Evolutionary conservation across 2,113 vertebrate genomes (phyloP), one percentile per base, ranked within the genome.

Genomic region (Copsychus sechellarum): DNA sequence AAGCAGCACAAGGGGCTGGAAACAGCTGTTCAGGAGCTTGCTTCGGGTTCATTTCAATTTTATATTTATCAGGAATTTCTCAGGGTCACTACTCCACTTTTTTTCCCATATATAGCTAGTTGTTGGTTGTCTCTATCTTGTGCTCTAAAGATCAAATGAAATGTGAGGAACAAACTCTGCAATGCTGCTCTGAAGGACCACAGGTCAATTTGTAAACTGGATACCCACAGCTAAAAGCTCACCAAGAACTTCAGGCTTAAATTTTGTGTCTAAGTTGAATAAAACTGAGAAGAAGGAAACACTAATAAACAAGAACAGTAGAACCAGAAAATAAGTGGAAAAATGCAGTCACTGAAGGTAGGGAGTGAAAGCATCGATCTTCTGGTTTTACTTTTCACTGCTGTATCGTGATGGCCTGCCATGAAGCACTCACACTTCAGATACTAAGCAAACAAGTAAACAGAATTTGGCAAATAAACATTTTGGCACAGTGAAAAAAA

Each of bases 61-160:
- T 80, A 56, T 72, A 95, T 90, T 90, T 89, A 87, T 92, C 82
- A 89, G 48, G 73, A 89, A 81, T 78, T 92, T 91, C 88, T 94
- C 81, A 82, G 54, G 65, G 57, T 86, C 82, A 66, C 71, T 58
- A 66, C 50, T 89, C 42, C 45, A 82, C 7, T 61, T 86, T 90
- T 72, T 67, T 26, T 9, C 74, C 74, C 73, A 28, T 73, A 60
- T 58, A 86, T 26, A 91, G 93, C 58, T 70, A 73, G 83, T 25
- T 95, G 61, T 15, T 82, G 43, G 53, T 45, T 69, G 79, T 88
- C 81, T 93, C 24, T 53, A 3, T 71, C 61, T 53, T 54, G 40
- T 71, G 64, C 43, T 92, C 62, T 24, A 76, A 90, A 79, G 48
- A 89, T 23, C 87, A 74, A 78, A 36, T 33, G 45, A 91, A 92